These are phyloP conservation scores for Brachyistius frenatus DNA, from an alignment of 2,113 vertebrate genomes.

Conservation along the genomic window DNA sequence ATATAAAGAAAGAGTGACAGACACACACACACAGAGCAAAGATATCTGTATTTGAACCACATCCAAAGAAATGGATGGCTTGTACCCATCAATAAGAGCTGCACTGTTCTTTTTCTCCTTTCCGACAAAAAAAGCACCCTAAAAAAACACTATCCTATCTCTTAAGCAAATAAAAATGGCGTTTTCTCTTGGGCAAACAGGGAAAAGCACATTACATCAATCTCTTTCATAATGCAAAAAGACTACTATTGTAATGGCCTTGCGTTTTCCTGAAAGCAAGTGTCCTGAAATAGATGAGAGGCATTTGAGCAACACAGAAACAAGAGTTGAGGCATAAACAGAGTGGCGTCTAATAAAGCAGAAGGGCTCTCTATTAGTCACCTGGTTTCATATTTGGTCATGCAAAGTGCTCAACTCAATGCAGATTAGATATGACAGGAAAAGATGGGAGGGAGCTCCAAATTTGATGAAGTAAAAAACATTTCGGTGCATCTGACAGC, in stretches of 20 bases:
- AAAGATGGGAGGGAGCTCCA: slow-evolving; percentile 12
- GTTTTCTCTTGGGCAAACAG: slow-evolving; percentile 59
- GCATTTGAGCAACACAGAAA: slow-evolving; percentile 46
- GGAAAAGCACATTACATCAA: slow-evolving; percentile 57
- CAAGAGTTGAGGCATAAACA: slow-evolving; percentile 29
- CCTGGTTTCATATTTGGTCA: slow-evolving; percentile 50
- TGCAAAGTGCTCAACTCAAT: slow-evolving; percentile 43
- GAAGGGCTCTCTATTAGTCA: slow-evolving; percentile 48
- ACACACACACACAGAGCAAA: slow-evolving; percentile 11
- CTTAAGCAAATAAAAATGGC: slow-evolving; percentile 62
- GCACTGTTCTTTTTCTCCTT: slow-evolving; percentile 37
- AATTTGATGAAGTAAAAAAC: slow-evolving; percentile 51
- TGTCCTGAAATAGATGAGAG: slow-evolving; percentile 66
- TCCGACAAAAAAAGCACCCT: slow-evolving; percentile 5
- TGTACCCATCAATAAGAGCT: slow-evolving; percentile 25
- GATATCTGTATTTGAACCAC: slow-evolving; percentile 31
- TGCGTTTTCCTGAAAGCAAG: slow-evolving; percentile 66
- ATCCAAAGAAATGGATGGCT: slow-evolving; percentile 43
- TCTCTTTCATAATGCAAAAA: slow-evolving; percentile 74
- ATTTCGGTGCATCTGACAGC: slow-evolving; percentile 67
- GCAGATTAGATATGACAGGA: slow-evolving; percentile 59
- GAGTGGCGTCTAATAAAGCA: slow-evolving; percentile 40
- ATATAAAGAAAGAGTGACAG: not conserved
- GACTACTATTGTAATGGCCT: slow-evolving; percentile 59
- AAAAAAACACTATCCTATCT: slow-evolving; percentile 36